Conservation (phyloP, 2,888 invertebrate species). For the Machimus rusticus region DNA sequence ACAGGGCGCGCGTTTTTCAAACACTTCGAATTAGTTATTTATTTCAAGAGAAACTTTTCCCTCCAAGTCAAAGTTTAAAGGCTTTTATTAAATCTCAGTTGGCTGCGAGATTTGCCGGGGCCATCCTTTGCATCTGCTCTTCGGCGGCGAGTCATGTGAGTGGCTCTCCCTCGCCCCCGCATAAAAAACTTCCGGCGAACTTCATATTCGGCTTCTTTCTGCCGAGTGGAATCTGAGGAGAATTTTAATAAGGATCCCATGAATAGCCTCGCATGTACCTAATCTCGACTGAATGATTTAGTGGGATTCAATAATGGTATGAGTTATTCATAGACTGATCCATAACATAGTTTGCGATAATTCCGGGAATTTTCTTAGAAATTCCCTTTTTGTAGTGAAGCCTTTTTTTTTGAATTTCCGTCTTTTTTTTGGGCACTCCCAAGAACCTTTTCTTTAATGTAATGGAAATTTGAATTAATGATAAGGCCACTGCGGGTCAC, state of each 20-base stretch:
- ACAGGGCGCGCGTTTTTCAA: neutral
- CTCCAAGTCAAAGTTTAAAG: neutral
- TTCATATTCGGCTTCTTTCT: constrained; percentile 16
- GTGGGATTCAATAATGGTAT: constrained; percentile 6
- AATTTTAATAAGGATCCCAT: constrained; percentile 23
- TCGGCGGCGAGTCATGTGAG: neutral
- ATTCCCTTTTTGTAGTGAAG: neutral
- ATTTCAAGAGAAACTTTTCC: neutral
- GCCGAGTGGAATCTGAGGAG: constrained; percentile 9
- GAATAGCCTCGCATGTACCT: constrained; percentile 24
- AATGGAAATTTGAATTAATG: constrained; percentile 1
- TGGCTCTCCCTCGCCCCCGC: neutral
- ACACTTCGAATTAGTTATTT: neutral
- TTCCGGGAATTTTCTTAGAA: neutral
- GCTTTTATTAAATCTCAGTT: neutral
- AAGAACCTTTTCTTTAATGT: neutral
- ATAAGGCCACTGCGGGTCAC: neutral
- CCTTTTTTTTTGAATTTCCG: neutral
- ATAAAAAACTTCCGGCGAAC: constrained; percentile 11
- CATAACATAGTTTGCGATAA: constrained; percentile 12
- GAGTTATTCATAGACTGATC: constrained; percentile 19
- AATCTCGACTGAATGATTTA: constrained; percentile 25
- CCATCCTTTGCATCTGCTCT: neutral
- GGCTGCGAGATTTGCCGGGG: neutral
- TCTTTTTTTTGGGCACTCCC: neutral